Evolutionary conservation across 1,140 invertebrate genomes (phyloP), one percentile per base, ranked within the genome.

Genomic region (Penaeus chinensis): DNA sequence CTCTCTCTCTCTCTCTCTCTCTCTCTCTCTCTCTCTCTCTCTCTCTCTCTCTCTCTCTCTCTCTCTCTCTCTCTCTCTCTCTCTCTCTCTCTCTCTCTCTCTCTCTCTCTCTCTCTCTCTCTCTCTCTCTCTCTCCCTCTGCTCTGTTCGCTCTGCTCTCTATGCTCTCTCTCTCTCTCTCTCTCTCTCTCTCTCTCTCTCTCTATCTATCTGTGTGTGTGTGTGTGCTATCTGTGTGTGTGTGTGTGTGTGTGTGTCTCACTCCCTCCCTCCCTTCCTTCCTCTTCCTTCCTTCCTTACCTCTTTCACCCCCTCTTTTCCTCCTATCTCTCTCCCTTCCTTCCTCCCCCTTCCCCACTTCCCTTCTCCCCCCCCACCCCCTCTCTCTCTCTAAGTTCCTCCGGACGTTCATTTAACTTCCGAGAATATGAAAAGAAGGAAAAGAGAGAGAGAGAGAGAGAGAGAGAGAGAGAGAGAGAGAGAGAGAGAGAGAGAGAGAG

Each of bases 131-230:
- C 2, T 2, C 32, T 19, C 13, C 19, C 18, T 20, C 69, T 0
- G n/a, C n/a, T n/a, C n/a, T n/a, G n/a, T 47, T 10, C 69, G 74
- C 47, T 74, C 66, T 76, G 65, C 60, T 42, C 60, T 69, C 61
- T 65, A 76, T 47, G 76, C 74, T 84, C 60, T 84, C 71, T 84
- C 74, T 78, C 74, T 84, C 83, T 78, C 74, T 84, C 60, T 78
- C 71, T 78, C 74, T 78, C 60, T 84, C 74, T 78, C 71, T 84
- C 74, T 78, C 60, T 84, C 83, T 84, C 74, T 78, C 74, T 84
- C 74, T 85, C 61, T 47, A 69, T 84, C 82, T 37, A n/a, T n/a
- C 62, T 37, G n/a, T n/a, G n/a, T n/a, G n/a, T n/a, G n/a, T n/a
- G n/a, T n/a, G n/a, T n/a, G n/a, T n/a, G n/a, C n/a, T n/a, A n/a